Base-by-base conservation (phyloP, 2,888 invertebrate species). In the Dasysyrphus albostriatus region DNA sequence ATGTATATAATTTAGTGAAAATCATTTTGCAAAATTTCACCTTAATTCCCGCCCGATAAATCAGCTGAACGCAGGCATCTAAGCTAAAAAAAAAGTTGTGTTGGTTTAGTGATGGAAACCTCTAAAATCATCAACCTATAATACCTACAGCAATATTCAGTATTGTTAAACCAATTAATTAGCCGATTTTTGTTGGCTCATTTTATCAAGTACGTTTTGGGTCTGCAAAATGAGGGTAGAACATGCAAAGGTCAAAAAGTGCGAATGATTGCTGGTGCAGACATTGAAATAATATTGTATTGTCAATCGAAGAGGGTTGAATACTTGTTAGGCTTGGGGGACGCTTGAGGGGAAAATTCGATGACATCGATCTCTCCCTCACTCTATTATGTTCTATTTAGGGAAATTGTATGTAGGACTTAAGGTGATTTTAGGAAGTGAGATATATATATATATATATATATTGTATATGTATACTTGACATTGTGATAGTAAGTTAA, bases 181-280 rank as follows among this genome's bases (percentile, higher is more conserved):
- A 85, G 47, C n/a, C 72, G 47, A 37, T 39, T 72, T 8, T 51
- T 16, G n/a, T 24, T 39, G 34, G 12, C 24, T 61, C 6, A 19
- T 32, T 32, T 39, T 37, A 16, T 44, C 24, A 16, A 49, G 39
- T 42, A 49, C n/a, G n/a, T 72, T 59, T 47, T 65, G 65, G 65
- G 37, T 39, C 44, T 44, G 14, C 59, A 76, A 84, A n/a, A 84
- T 84, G 79, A 54, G 81, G 81, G 59, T 81, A 73, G 56, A 69
- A 77, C 76, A 81, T 61, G 81, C 84, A 81, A 85, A 85, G 81
- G 84, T 81, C 84, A 84, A 59, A 81, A 77, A 75, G 65, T 79
- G 72, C 42, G 77, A 70, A 61, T 73, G 72, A 67, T 72, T 72
- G 39, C 19, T 51, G 10, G 39, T 1, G 58, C 72, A 77, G 70